A percentile compares a stretch with the other conserved stretches of the same genome.
These are phyloP conservation scores for Neopelma chrysocephalum DNA, from an alignment of 2,797 vertebrate genomes.

Conservation along the genomic window DNA sequence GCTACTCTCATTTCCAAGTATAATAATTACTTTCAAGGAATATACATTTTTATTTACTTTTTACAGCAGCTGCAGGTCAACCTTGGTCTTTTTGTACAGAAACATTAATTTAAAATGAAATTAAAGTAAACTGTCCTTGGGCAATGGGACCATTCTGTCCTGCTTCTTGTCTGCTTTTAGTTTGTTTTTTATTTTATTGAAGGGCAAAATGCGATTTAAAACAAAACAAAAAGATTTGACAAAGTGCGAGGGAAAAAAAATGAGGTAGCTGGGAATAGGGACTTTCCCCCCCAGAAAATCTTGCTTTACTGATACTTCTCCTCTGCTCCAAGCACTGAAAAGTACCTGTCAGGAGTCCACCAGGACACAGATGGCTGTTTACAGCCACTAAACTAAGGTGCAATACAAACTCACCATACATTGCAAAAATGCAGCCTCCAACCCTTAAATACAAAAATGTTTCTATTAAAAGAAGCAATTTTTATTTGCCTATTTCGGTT, in stretches of 20 bases:
- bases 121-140: conserved; percentile 60
- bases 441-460: background rate
- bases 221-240: conserved; percentile 12
- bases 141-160: conserved; percentile 45
- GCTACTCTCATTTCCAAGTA: conserved; percentile 33
- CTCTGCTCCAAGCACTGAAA: background rate
- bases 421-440: background rate
- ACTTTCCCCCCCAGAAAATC: background rate
- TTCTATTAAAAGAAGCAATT: background rate
- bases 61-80: conserved; percentile 66
- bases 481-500: background rate
- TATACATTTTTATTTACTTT: conserved; percentile 39
- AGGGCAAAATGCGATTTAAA: conserved; percentile 41
- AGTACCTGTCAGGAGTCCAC: background rate
- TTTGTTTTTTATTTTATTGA: conserved; percentile 21
- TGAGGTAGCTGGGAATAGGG: conserved; percentile 69
- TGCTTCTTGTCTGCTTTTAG: conserved; percentile 28
- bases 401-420: background rate
- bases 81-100: conserved; percentile 65
- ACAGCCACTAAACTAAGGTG: background rate
- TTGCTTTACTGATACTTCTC: background rate
- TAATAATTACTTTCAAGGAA: conserved; percentile 70
- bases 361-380: background rate
- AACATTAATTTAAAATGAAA: conserved; percentile 48
- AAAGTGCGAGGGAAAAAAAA: conserved; percentile 48